Base-by-base conservation (phyloP, 2,797 vertebrate genomes). In the Alouatta caraya region DNA sequence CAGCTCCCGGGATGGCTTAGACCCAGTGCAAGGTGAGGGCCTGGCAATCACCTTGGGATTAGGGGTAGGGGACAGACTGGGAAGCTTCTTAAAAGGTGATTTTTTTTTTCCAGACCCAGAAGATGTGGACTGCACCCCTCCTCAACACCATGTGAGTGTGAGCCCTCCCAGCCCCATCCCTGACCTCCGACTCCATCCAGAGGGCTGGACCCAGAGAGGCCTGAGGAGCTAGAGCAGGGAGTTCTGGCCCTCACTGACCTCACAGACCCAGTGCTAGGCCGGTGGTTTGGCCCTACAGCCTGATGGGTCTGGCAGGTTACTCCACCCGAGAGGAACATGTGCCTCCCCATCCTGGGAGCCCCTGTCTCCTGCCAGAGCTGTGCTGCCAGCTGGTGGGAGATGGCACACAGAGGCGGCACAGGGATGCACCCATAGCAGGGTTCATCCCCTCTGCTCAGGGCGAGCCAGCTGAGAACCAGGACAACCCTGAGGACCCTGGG, bases 41-140 rank as follows among this genome's bases (percentile, higher is more conserved):
- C 76, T 24, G 8, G 30, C 50, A 19, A n/a, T 67, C 64, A 67
- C 33, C 64, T n/a, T n/a, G 64, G 64, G 64, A 67, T 9, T n/a
- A 17, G 11, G 33, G 64, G 64, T 55, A 11, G 52, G 52, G 52
- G 21, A 22, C 52, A 55, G 52, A 22, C n/a, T 88, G 72, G 57
- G 44, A 93, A 57, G 42, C 37, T 79, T 84, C 94, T 97, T 0
- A 12, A 78, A 57, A 21, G 73, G 0, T 64, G 48, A 17, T 73
- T 97, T 61, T 89, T 93, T 93, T 90, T 93, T 97, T 96, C 10
- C 98, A 99, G 99, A 99, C 97, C 99, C 99, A 0, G 99, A 99
- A 98, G 99, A 99, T 0, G 99, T 99, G 0, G 99, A 99, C 98
- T 99, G 99, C 96, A 97, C 33, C 17, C 98, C 99, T 1, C 99